Conservation (phyloP, 2,888 invertebrate species). For the Leucophenga montana region DNA sequence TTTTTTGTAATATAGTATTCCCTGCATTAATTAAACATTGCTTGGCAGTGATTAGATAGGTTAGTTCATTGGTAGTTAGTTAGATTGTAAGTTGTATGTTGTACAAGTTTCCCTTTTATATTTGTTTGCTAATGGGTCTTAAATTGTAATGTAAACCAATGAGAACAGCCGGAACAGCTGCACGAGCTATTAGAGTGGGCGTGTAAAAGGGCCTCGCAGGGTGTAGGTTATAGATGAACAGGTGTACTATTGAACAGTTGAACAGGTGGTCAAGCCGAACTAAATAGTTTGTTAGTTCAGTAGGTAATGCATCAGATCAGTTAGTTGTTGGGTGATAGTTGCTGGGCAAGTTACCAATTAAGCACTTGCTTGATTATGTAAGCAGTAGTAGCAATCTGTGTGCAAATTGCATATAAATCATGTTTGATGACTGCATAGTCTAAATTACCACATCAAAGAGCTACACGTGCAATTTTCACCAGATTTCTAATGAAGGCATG, state of each 20-base stretch:
- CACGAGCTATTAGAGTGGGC: not conserved
- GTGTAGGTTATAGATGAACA: not conserved
- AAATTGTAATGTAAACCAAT: constrained; percentile 39
- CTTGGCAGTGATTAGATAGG: constrained; percentile 53
- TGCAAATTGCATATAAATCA: constrained; percentile 59
- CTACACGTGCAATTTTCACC: too few species aligned
- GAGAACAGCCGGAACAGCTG: not conserved
- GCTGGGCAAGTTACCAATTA: constrained; percentile 8
- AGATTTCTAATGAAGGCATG: too few species aligned
- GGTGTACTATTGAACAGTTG: too few species aligned
- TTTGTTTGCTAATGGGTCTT: constrained; percentile 55
- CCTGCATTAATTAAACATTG: constrained; percentile 41
- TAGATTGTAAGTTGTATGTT: too few species aligned
- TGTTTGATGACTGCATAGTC: constrained; percentile 22
- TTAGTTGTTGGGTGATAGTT: not conserved
- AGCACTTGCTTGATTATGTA: not conserved
- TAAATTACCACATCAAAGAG: too few species aligned
- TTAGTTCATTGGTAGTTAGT: constrained; percentile 49
- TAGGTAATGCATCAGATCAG: not conserved
- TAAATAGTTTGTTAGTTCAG: not conserved
- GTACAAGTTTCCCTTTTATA: constrained; percentile 31
- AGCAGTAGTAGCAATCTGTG: constrained; percentile 12
- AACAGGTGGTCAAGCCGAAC: not conserved
- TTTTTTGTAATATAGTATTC: constrained; percentile 6
- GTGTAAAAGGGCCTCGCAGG: constrained; percentile 31